Conservation (phyloP, 2,113 vertebrate genomes). For the Perca schrenkii region DNA sequence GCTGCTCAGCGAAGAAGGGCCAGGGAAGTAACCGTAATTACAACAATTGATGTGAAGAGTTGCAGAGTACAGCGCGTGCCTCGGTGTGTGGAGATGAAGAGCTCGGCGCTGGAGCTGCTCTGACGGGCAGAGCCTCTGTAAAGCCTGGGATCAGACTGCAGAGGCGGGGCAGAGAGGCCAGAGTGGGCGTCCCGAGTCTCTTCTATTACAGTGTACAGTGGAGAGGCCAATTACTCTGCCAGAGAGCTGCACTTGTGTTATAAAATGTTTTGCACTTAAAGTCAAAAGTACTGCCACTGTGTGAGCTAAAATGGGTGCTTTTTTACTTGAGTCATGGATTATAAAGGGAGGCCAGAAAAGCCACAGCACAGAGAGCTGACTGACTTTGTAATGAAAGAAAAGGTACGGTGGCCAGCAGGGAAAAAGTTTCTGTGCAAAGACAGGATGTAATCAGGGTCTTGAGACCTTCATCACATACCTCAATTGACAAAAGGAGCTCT, state of each 20-base stretch:
- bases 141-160: slow-evolving; percentile 31
- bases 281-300: slow-evolving; percentile 22
- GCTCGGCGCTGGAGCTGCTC: neutral
- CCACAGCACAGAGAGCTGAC: no score
- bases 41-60: neutral
- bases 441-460: neutral
- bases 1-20: neutral
- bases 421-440: neutral
- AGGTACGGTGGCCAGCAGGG: neutral
- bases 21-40: neutral
- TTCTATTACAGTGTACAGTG: slow-evolving; percentile 17
- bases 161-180: slow-evolving; percentile 35
- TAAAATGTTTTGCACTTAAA: slow-evolving; percentile 41
- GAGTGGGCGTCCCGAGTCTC: slow-evolving; percentile 45
- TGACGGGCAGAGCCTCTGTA: neutral
- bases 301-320: neutral
- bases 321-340: slow-evolving; percentile 11
- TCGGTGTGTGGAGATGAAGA: slow-evolving; percentile 9
- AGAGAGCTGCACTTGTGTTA: slow-evolving; percentile 38
- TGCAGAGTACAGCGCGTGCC: neutral
- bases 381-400: neutral
- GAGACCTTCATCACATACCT: neutral
- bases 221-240: slow-evolving; percentile 42
- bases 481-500: no score
- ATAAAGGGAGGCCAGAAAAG: neutral